Evolutionary conservation across 2,888 invertebrate genomes (phyloP).

Genomic region (Apoda limacodes): DNA sequence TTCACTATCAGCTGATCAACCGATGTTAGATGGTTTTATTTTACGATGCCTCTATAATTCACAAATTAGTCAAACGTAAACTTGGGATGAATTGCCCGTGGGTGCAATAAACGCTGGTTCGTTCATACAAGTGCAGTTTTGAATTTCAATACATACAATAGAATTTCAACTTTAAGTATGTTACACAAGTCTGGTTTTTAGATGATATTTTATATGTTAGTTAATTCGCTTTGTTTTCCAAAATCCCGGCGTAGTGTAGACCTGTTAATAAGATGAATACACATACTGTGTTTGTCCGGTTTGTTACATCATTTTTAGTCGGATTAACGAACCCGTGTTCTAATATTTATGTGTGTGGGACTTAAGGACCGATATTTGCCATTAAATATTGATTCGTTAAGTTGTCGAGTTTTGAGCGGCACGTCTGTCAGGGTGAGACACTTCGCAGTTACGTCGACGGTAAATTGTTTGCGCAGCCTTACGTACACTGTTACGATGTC

Average conservation of each 20-base stretch:
- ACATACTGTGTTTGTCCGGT: constrained; percentile 55
- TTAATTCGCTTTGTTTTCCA: constrained; percentile 22
- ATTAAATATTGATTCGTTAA: constrained; percentile 60
- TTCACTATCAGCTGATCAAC: constrained; percentile 42
- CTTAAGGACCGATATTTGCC: constrained; percentile 57
- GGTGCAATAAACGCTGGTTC: constrained; percentile 62
- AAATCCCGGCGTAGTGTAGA: constrained; percentile 35
- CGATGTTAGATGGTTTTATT: constrained; percentile 36
- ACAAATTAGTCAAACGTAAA: constrained; percentile 68
- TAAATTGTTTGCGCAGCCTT: constrained; percentile 18
- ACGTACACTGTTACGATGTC: too few relatives aligned
- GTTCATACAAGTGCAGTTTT: constrained; percentile 50
- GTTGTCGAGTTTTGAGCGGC: constrained; percentile 47
- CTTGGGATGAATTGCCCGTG: constrained; percentile 52
- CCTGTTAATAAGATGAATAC: constrained; percentile 60
- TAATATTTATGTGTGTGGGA: constrained; percentile 59
- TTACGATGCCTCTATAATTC: constrained; percentile 55
- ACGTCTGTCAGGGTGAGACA: constrained; percentile 38
- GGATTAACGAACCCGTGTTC: constrained; percentile 55
- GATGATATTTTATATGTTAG: neutral
- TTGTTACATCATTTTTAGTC: constrained; percentile 61
- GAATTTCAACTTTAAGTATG: constrained; percentile 19
- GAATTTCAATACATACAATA: too few relatives aligned
- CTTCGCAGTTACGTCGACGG: constrained; percentile 41
- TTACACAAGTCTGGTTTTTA: constrained; percentile 21